phyloP scores from a whole-genome alignment of 2,113 vertebrate species.

The Vulpes ferrilata region DNA sequence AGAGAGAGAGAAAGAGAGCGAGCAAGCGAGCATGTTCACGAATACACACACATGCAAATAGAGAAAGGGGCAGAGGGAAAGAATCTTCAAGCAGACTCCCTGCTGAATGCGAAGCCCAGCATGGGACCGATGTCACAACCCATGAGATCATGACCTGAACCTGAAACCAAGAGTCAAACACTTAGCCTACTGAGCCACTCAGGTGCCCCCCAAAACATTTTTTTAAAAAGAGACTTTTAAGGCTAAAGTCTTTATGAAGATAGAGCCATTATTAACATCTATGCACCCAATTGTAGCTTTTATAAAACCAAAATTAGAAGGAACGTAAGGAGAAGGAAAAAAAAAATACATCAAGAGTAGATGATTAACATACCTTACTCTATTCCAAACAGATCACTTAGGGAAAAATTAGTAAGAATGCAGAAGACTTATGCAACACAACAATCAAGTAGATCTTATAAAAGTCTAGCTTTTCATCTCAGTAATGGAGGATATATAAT shows the following conservation, averaged over 20 bases:
- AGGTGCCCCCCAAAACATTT: not conserved
- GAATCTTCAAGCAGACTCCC: not conserved
- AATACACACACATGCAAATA: no score
- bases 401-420: not conserved
- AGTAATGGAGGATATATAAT: not conserved
- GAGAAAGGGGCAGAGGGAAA: no score
- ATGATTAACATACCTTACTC: not conserved
- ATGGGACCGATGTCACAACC: not conserved
- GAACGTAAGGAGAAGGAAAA: not conserved
- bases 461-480: not conserved
- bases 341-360: not conserved
- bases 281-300: not conserved
- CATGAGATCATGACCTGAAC: not conserved
- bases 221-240: not conserved
- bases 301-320: not conserved
- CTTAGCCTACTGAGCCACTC: not conserved
- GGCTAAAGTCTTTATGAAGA: not conserved
- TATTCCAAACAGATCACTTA: conserved; percentile 8
- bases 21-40: no score
- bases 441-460: not conserved
- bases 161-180: not conserved
- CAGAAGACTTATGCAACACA: not conserved
- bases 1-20: no score
- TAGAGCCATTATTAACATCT: not conserved
- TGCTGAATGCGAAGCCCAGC: not conserved